Conservation (phyloP, 2,888 invertebrate genomes). For the Xanthorhoe designata region DNA sequence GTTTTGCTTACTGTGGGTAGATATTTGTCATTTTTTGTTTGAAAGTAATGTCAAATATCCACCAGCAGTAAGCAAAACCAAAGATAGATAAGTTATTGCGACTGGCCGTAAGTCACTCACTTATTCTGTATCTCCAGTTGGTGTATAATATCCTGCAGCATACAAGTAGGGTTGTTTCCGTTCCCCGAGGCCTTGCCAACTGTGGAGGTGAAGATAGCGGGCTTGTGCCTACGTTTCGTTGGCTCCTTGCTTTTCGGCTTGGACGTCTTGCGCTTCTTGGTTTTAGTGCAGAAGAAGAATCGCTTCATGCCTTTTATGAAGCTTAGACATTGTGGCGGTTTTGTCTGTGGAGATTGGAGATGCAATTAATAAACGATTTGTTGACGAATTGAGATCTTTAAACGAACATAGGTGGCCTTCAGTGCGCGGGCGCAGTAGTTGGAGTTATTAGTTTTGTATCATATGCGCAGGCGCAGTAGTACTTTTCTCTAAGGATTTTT, state of each 20-base stretch:
- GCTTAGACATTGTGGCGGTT: constrained; percentile 71
- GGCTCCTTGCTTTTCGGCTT: constrained; percentile 57
- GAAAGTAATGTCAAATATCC: too few species aligned
- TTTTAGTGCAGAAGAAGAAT: constrained; percentile 80
- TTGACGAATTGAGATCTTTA: too few species aligned
- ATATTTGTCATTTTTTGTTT: too few species aligned
- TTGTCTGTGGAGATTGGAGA: constrained; percentile 65
- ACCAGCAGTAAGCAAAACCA: too few species aligned
- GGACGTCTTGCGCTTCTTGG: constrained; percentile 64
- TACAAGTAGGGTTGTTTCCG: constrained; percentile 82
- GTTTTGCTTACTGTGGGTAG: too few species aligned
- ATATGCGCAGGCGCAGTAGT: too few species aligned
- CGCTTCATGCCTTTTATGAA: constrained; percentile 77
- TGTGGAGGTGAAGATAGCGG: constrained; percentile 75
- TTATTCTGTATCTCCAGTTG: constrained; percentile 89
- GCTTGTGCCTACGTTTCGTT: constrained; percentile 56
- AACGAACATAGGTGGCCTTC: too few species aligned
- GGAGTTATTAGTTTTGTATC: too few species aligned
- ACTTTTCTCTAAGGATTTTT: too few species aligned
- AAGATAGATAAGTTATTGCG: too few species aligned
- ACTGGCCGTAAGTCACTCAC: too few species aligned
- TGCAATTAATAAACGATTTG: neutral
- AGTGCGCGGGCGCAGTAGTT: too few species aligned
- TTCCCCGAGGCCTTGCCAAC: constrained; percentile 78
- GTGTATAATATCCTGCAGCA: constrained; percentile 89